Evolutionary conservation across 2,113 vertebrate species (phyloP).

Genomic region (Rhinichthys klamathensis): DNA sequence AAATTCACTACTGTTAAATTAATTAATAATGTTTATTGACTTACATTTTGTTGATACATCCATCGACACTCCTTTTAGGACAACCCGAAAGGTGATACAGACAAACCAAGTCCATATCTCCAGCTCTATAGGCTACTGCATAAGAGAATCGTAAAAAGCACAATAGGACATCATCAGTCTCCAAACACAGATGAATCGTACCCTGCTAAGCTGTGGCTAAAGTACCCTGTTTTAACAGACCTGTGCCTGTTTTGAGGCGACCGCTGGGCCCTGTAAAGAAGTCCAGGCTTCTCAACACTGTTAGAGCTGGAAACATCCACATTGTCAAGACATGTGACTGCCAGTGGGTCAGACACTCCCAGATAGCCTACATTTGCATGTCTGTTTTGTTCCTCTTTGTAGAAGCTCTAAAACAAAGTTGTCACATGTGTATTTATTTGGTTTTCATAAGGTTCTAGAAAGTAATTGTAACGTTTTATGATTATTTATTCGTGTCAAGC

Average conservation of each 20-base stretch:
- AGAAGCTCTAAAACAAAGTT: background rate
- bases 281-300: background rate
- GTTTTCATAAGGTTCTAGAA: background rate
- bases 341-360: constrained; percentile 30
- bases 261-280: constrained; percentile 16
- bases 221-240: background rate
- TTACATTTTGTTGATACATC: constrained; percentile 41
- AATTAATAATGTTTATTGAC: constrained; percentile 32
- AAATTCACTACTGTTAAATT: background rate
- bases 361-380: background rate
- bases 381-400: constrained; percentile 6
- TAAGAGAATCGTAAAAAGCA: background rate
- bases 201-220: background rate
- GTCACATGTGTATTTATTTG: background rate
- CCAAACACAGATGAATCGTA: background rate
- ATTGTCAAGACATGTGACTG: constrained; percentile 42
- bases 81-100: background rate
- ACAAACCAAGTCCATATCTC: background rate
- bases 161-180: background rate
- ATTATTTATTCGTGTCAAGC: background rate
- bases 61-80: background rate
- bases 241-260: background rate
- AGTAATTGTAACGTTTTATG: background rate
- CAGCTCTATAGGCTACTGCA: background rate
- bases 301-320: constrained; percentile 28